Evolutionary conservation across 1,140 invertebrate species (phyloP).

Genomic region (Trachymyrmex cornetzi): DNA sequence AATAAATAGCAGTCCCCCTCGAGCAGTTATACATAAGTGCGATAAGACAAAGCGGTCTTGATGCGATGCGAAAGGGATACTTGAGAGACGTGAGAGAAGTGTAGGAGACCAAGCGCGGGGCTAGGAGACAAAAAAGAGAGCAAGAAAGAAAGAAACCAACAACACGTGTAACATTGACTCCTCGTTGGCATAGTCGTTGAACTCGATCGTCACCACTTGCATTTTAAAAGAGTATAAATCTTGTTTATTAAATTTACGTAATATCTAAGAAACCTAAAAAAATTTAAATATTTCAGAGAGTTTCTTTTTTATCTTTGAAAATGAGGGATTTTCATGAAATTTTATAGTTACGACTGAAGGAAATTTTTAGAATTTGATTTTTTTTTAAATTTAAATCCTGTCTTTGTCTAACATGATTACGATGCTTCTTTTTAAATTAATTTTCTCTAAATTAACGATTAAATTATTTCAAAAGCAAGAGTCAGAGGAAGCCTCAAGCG

Average conservation of each 20-base stretch:
- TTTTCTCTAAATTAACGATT: background rate
- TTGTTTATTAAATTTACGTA: background rate
- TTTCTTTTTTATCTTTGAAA: no score
- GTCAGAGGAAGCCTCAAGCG: no score
- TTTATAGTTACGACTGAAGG: no score
- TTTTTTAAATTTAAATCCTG: no score
- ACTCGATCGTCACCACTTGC: background rate
- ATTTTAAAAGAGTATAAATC: background rate
- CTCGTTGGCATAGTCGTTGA: background rate
- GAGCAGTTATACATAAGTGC: constrained; percentile 30
- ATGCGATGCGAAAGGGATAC: constrained; percentile 1
- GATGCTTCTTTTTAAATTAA: no score
- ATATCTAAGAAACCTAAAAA: background rate
- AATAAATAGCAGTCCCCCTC: constrained; percentile 68
- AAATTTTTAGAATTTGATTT: no score
- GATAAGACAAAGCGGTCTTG: constrained; percentile 63
- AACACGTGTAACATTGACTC: constrained; percentile 38
- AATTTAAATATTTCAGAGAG: no score
- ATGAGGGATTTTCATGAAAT: no score
- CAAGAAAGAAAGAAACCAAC: constrained; percentile 33
- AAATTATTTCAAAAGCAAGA: no score
- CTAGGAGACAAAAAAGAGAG: constrained; percentile 6
- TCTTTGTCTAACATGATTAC: no score
- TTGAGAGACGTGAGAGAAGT: constrained; percentile 23
- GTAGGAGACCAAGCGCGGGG: background rate